Evolutionary conservation across 1,140 invertebrate species (phyloP), one percentile per base, ranked within the genome.

Genomic region (Penaeus indicus): DNA sequence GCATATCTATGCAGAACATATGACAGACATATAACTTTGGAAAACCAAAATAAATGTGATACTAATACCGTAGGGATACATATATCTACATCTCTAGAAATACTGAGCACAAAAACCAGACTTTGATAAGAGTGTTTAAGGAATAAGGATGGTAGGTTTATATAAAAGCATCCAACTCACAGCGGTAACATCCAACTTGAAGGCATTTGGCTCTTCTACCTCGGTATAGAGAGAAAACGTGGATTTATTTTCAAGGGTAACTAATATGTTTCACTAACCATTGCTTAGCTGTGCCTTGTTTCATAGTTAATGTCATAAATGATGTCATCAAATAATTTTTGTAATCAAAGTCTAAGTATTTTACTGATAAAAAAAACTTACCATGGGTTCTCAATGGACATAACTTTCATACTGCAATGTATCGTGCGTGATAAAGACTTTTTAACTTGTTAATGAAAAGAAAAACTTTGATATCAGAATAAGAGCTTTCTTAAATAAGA

Each of bases 161-260:
- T 83, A 83, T 83, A 63, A 25, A 61, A 86, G 42, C 75, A 84
- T 84, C 47, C 81, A 88, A 88, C 87, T 88, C 81, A 88, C 87
- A 88, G 84, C 72, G 86, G 79, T 82, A 83, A 88, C 82, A 83
- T 88, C 87, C 87, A 88, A 88, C 87, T 88, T 88, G 87, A 75
- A 75, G 87, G 72, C 64, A 88, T 78, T 84, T 88, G 60, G 81
- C 72, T 88, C 87, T 88, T 88, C 87, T 88, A 88, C 87, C 87
- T 88, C 81, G 87, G 87, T 88, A 84, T 79, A 88, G 80, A 88
- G 87, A 83, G 75, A 88, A 80, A 84, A 83, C 27, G 72, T 77
- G 42, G 19, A 88, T 79, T 84, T 88, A 88, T 78, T 88, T 62
- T 86, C 75, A 47, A 38, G 69, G 42, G 82, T 78, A n/a, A 83